Percentiles rank a stretch among this genome's conserved stretches.
phyloP scores from a whole-genome alignment of 64 coral and sea anemone genomes.

The Trachythela sp. region DNA sequence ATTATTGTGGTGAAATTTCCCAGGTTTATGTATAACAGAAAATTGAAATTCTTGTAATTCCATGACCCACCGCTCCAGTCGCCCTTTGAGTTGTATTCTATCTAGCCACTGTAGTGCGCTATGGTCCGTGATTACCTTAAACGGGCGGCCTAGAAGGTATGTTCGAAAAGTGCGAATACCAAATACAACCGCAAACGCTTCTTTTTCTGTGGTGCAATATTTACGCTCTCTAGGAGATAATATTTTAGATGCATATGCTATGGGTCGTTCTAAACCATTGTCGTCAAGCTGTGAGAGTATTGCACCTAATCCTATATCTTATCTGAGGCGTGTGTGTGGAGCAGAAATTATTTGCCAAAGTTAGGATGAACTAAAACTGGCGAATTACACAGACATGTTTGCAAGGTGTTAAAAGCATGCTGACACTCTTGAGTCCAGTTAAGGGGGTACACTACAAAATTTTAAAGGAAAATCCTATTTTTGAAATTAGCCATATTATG shows the following conservation, averaged over 20 bases:
- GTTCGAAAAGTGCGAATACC: constrained; percentile 25
- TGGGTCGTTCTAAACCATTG: constrained; percentile 22
- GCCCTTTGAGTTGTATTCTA: constrained; percentile 28
- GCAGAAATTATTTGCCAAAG: constrained; percentile 18
- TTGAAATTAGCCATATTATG: too few species aligned
- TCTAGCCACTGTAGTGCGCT: constrained; percentile 16
- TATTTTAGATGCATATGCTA: constrained; percentile 22
- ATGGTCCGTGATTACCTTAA: constrained; percentile 41
- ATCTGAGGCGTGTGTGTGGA: constrained; percentile 30
- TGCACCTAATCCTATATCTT: constrained; percentile 30
- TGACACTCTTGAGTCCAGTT: constrained; percentile 17
- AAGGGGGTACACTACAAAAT: not conserved
- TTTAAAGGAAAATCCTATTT: too few species aligned
- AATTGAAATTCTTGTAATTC: constrained; percentile 44
- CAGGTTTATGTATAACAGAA: constrained; percentile 9
- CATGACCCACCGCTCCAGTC: constrained; percentile 37
- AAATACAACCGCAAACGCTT: not conserved
- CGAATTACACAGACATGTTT: not conserved
- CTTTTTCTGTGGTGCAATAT: not conserved
- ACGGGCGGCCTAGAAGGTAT: constrained; percentile 3
- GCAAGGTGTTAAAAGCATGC: not conserved
- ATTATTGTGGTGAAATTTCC: constrained; percentile 24
- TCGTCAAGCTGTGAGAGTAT: constrained; percentile 22
- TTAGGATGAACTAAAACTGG: constrained; percentile 12
- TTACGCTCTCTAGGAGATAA: constrained; percentile 31